Evolutionary conservation across 2,797 vertebrate species (phyloP).

Genomic region (Malacoraja senta): DNA sequence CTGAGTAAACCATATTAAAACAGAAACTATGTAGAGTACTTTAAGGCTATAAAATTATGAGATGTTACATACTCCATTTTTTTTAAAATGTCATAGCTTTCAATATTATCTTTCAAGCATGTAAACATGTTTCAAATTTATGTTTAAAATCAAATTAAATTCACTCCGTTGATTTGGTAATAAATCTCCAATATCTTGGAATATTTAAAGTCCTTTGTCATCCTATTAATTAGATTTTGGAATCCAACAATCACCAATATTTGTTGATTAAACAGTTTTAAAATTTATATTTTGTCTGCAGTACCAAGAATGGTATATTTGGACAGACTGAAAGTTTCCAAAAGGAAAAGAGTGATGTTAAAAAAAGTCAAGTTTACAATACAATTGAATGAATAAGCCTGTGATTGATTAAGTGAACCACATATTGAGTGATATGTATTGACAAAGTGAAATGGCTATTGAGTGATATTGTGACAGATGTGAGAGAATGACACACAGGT

Average conservation of each 20-base stretch:
- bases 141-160: neutral
- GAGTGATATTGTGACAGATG: slow-evolving; percentile 32
- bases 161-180: neutral
- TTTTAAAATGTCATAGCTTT: neutral
- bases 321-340: neutral
- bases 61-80: too few species aligned
- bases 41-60: too few species aligned
- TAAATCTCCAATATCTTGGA: neutral
- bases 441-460: slow-evolving; percentile 36
- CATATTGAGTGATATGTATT: slow-evolving; percentile 31
- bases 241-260: neutral
- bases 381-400: neutral
- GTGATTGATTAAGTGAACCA: slow-evolving; percentile 28
- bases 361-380: neutral
- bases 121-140: neutral
- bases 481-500: neutral
- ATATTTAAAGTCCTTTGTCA: neutral
- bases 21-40: too few species aligned
- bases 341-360: neutral
- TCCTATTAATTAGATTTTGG: neutral
- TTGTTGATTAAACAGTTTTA: neutral
- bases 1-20: too few species aligned
- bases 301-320: neutral
- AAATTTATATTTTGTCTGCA: neutral
- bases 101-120: neutral